These are phyloP conservation scores for Thomomys bottae DNA, from an alignment of 2,113 vertebrate genomes.

Conservation along the genomic window DNA sequence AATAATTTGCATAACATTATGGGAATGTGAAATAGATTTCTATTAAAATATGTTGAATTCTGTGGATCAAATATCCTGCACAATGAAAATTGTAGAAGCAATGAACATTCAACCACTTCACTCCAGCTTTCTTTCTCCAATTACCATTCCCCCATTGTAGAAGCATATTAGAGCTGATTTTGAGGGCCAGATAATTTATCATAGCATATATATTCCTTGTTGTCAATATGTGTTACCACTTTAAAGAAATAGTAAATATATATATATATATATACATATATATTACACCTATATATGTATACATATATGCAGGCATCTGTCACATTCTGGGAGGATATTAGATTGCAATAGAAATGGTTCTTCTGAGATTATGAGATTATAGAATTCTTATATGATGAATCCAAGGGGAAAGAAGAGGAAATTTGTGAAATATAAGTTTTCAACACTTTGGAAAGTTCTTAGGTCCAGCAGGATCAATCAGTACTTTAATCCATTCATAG, in stretches of 20 bases:
- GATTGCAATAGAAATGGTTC: not conserved
- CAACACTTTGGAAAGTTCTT: not conserved
- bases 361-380: not conserved
- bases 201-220: not conserved
- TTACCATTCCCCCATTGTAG: not conserved
- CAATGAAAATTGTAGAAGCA: not conserved
- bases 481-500: not conserved
- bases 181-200: not conserved
- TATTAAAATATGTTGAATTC: slow-evolving; percentile 53
- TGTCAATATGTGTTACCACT: not conserved
- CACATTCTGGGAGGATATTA: not conserved
- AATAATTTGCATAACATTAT: slow-evolving; percentile 53
- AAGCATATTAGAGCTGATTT: not conserved
- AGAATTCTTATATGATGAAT: not conserved
- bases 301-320: not conserved
- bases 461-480: not conserved
- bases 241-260: not conserved
- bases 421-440: not conserved
- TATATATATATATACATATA: too few relatives aligned
- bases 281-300: too few relatives aligned
- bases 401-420: not conserved
- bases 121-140: rapidly evolving
- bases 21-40: slow-evolving; percentile 44
- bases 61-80: not conserved
- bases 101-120: rapidly evolving